phyloP scores from a whole-genome alignment of 2,113 vertebrate species.

The Sitta europaea region DNA sequence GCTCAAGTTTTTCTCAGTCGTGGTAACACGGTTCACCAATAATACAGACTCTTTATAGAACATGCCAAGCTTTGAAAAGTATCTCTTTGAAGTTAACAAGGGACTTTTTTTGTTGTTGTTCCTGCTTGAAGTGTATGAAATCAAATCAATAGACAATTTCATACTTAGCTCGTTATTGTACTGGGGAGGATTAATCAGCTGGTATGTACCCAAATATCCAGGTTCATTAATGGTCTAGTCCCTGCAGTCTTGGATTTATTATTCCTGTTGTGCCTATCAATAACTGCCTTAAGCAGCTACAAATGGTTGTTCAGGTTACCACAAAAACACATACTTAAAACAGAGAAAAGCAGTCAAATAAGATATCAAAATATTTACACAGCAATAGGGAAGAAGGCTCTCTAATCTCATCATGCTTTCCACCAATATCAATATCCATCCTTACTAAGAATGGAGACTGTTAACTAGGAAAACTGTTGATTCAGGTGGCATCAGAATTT shows the following conservation, averaged over 20 bases:
- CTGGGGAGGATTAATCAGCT: not conserved
- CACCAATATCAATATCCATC: not conserved
- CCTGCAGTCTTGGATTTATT: not conserved
- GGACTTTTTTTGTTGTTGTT: not conserved
- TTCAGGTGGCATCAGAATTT: not conserved
- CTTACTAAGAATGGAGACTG: not conserved
- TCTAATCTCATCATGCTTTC: not conserved
- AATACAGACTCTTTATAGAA: not conserved
- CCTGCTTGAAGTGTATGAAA: not conserved
- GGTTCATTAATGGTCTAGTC: not conserved
- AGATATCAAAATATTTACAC: conserved; percentile 6
- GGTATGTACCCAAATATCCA: not conserved
- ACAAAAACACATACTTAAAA: not conserved
- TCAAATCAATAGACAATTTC: not conserved
- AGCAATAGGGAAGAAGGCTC: not conserved
- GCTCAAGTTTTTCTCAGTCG: not conserved
- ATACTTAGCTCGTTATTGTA: not conserved
- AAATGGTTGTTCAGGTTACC: not conserved
- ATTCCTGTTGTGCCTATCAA: not conserved
- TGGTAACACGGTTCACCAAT: not conserved
- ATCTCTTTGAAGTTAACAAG: conserved; percentile 12
- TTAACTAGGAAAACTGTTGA: not conserved
- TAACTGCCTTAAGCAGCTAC: not conserved
- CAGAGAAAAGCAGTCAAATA: not conserved
- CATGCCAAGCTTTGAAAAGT: conserved; percentile 18